Conservation (phyloP, 2,888 invertebrate genomes). For the Willowsia nigromaculata region DNA sequence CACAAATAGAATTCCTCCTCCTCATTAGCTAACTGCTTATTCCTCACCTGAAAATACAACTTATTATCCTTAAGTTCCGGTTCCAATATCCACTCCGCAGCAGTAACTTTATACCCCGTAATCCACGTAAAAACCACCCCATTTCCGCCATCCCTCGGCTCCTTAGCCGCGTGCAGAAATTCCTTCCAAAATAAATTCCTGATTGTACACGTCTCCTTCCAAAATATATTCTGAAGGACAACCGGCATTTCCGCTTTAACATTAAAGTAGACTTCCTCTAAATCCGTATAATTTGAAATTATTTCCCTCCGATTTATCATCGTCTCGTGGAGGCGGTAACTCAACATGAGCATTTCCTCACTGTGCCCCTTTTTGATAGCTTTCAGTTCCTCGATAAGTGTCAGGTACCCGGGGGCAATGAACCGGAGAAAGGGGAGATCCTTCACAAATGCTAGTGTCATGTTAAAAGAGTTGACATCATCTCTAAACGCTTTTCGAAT, state of each 20-base stretch:
- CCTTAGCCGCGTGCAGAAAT: background rate
- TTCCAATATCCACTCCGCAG: background rate
- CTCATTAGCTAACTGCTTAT: background rate
- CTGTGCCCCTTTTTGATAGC: background rate
- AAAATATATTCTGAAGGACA: background rate
- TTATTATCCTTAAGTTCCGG: background rate
- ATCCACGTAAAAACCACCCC: background rate
- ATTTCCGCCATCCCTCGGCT: background rate
- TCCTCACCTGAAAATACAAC: background rate
- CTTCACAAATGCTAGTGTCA: background rate
- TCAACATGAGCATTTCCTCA: background rate
- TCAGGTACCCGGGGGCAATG: background rate
- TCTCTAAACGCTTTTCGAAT: background rate
- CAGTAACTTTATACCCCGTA: background rate
- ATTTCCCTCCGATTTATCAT: background rate
- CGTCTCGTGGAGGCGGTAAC: background rate
- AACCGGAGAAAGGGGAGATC: background rate
- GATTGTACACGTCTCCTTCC: background rate
- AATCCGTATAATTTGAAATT: background rate
- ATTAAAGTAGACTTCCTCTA: background rate
- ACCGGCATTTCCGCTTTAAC: background rate
- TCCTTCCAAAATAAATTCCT: background rate
- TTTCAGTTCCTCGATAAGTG: background rate
- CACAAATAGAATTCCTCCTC: background rate
- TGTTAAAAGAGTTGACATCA: background rate